Percentiles rank a stretch among this genome's conserved stretches.
These are phyloP conservation scores for Leistus spinibarbis DNA, from an alignment of 2,888 invertebrate species.

Conservation along the genomic window DNA sequence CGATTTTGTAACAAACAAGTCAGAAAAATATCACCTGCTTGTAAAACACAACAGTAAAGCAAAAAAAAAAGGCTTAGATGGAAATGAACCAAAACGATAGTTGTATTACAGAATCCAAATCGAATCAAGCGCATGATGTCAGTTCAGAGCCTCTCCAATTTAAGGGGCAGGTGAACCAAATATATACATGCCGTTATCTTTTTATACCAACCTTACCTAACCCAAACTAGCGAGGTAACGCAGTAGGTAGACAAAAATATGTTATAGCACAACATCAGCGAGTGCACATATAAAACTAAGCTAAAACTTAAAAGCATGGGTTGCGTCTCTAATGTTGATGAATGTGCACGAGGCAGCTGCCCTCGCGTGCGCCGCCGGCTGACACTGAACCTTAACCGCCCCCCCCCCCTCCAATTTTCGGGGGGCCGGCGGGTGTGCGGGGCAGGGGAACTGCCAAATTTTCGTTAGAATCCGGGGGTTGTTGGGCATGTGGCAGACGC, in stretches of 20 bases:
- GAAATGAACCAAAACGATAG: not conserved
- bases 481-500: slow-evolving; percentile 31
- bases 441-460: slow-evolving; percentile 22
- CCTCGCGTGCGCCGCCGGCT: slow-evolving; percentile 47
- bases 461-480: slow-evolving; percentile 31
- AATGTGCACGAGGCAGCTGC: slow-evolving; percentile 38
- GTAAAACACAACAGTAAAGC: not conserved
- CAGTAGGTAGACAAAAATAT: not conserved
- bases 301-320: not conserved
- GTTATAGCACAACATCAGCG: not conserved
- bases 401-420: not conserved
- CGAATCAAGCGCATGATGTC: not conserved
- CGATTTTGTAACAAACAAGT: no score
- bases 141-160: not conserved
- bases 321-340: slow-evolving; percentile 7
- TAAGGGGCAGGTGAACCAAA: not conserved
- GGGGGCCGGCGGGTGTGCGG: not conserved
- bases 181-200: not conserved
- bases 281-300: not conserved
- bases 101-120: not conserved
- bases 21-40: not conserved
- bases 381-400: slow-evolving; percentile 41
- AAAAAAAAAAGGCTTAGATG: not conserved
- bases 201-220: not conserved
- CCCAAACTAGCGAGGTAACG: not conserved